Conservation (phyloP, 2,888 invertebrate species). For the Agriotes lineatus region DNA sequence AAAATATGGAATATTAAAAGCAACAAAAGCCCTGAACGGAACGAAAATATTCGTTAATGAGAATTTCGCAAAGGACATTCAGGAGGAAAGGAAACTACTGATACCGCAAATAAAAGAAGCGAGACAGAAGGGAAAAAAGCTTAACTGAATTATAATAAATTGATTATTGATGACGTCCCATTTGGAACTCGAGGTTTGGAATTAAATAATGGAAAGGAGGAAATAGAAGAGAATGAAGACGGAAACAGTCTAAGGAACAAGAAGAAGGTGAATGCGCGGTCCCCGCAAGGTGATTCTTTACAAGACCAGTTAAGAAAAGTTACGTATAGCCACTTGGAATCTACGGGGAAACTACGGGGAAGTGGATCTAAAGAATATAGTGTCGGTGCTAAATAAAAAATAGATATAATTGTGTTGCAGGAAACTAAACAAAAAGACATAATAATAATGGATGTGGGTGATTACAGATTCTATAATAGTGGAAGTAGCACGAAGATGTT, state of each 20-base stretch:
- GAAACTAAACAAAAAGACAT: background rate
- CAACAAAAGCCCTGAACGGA: constrained; percentile 1
- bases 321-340: background rate
- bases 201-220: background rate
- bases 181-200: background rate
- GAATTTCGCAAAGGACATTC: constrained; percentile 2
- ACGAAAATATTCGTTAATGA: background rate
- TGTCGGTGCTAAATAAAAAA: constrained; percentile 1
- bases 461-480: constrained; percentile 2
- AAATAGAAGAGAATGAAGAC: background rate
- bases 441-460: constrained; percentile 4
- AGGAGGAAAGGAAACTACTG: background rate
- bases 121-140: background rate
- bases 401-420: background rate
- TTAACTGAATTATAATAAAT: background rate
- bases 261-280: too few relatives aligned
- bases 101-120: constrained; percentile 5
- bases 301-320: background rate
- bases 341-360: background rate
- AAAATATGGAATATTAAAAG: background rate
- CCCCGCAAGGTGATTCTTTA: background rate
- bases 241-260: background rate
- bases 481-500: background rate
- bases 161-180: constrained; percentile 1
- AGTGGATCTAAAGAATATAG: background rate